Evolutionary conservation across 2,113 vertebrate species (phyloP).

Genomic region (Tragelaphus imberbis): DNA sequence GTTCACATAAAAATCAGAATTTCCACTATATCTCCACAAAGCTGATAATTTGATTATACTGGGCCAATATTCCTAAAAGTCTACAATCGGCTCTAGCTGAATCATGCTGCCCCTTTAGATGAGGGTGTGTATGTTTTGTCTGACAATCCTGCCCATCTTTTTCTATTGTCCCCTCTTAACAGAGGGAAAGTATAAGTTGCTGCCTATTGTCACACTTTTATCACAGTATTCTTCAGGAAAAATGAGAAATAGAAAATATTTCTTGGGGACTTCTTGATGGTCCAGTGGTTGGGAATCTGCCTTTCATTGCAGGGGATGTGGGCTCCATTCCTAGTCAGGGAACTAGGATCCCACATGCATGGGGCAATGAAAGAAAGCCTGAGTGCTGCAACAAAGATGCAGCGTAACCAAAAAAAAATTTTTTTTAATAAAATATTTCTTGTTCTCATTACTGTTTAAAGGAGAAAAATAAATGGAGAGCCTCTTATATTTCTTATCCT

Average conservation of each 20-base stretch:
- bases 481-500: neutral
- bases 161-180: neutral
- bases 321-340: neutral
- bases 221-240: neutral
- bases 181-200: neutral
- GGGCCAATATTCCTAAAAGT: neutral
- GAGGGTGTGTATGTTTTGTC: neutral
- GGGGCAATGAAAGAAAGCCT: neutral
- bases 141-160: neutral
- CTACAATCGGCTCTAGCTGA: neutral
- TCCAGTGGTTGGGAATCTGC: neutral
- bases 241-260: neutral
- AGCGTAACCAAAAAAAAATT: neutral
- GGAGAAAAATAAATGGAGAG: neutral
- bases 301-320: neutral
- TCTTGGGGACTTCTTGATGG: neutral
- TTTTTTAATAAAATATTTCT: neutral
- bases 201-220: neutral
- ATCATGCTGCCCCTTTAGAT: neutral
- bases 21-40: neutral
- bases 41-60: neutral
- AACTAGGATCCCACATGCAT: neutral
- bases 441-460: neutral
- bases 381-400: neutral
- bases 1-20: conserved; percentile 8